phyloP scores from a whole-genome alignment of 2,113 vertebrate species.

The Petrocephalus zakoni region DNA sequence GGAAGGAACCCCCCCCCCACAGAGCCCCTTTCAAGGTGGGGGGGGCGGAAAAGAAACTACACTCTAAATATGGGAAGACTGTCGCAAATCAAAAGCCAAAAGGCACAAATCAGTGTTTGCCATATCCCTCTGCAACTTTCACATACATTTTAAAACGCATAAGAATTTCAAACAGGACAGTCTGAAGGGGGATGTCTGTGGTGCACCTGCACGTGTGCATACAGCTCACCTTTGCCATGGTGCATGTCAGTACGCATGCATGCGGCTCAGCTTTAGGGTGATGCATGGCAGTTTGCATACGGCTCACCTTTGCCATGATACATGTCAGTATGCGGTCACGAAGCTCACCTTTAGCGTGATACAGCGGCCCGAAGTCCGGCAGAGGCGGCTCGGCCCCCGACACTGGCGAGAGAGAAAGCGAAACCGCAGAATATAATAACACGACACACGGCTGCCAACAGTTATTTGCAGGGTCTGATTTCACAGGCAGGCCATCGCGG shows the following conservation, averaged over 20 bases:
- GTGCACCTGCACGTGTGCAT: neutral
- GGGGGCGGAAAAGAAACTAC: neutral
- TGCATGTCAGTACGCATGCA: neutral
- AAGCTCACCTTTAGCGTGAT: neutral
- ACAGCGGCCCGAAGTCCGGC: neutral
- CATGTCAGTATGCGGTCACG: neutral
- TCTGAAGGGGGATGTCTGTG: neutral
- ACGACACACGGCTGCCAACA: neutral
- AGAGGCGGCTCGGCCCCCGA: conserved; percentile 3
- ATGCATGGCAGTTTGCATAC: neutral
- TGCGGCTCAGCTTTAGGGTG: neutral
- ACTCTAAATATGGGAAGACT: neutral
- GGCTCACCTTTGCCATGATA: neutral
- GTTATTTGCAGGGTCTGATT: neutral
- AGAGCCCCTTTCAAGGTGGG: neutral
- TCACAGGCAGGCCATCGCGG: neutral
- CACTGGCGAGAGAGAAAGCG: conserved; percentile 37
- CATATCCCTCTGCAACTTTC: neutral
- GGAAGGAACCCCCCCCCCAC: neutral
- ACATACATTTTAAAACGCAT: neutral
- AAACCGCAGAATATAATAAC: neutral
- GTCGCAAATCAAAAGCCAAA: neutral
- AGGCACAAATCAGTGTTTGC: neutral
- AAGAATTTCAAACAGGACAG: neutral
- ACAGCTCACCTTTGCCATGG: neutral